Evolutionary conservation across 2,888 invertebrate genomes (phyloP).

Genomic region (Orchesellides sinensis): DNA sequence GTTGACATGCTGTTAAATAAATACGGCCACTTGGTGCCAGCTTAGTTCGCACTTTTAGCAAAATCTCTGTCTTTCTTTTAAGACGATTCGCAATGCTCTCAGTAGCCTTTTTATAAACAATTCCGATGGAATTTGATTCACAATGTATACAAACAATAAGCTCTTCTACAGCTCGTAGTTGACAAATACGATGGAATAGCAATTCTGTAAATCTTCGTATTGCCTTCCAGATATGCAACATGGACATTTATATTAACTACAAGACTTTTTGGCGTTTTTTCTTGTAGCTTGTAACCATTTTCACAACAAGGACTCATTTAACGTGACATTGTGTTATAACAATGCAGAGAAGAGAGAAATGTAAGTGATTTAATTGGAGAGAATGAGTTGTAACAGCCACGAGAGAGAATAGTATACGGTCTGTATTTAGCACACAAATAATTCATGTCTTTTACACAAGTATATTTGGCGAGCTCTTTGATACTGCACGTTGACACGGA

Average conservation of each 20-base stretch:
- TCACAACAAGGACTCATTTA: not conserved
- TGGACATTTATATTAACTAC: too few species aligned
- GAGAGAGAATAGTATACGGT: not conserved
- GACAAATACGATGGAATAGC: too few species aligned
- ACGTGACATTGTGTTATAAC: not conserved
- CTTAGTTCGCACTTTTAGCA: not conserved
- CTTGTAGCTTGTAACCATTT: too few species aligned
- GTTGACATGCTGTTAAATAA: slow-evolving; percentile 18
- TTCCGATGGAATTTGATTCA: not conserved
- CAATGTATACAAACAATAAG: too few species aligned
- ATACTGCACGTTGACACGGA: slow-evolving; percentile 31
- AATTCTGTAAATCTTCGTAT: too few species aligned
- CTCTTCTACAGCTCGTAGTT: too few species aligned
- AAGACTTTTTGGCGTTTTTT: too few species aligned
- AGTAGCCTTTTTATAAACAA: not conserved
- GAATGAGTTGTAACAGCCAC: not conserved
- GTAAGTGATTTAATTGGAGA: slow-evolving; percentile 55
- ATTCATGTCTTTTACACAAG: too few species aligned
- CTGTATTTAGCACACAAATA: too few species aligned
- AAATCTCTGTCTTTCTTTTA: not conserved
- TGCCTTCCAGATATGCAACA: not conserved
- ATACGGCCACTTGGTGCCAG: slow-evolving; percentile 9
- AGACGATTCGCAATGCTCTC: too few species aligned
- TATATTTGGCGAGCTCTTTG: too few species aligned
- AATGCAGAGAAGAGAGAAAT: not conserved